phyloP scores from a whole-genome alignment of 64 coral and sea anemone species.

The Stichodactyla helianthus region DNA sequence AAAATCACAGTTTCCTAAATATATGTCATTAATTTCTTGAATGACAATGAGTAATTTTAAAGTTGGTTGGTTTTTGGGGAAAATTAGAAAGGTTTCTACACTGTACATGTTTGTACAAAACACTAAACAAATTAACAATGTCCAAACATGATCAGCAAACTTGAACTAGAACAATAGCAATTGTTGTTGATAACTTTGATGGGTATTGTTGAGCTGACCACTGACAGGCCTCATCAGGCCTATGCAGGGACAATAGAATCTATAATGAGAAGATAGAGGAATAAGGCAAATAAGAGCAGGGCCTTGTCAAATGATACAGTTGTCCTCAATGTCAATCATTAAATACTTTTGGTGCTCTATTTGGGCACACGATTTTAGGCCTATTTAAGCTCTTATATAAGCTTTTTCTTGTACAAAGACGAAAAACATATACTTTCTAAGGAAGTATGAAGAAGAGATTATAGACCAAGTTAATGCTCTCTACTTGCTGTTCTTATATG shows the following conservation, averaged over 20 bases:
- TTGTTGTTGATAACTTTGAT: neutral
- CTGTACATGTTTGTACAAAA: conserved; percentile 1
- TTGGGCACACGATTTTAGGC: neutral
- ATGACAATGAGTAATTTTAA: neutral
- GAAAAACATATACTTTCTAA: neutral
- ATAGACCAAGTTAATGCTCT: neutral
- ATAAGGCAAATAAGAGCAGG: neutral
- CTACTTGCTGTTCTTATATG: neutral
- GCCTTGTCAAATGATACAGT: neutral
- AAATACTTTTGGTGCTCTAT: neutral
- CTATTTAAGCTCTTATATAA: conserved; percentile 1
- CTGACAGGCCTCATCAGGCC: neutral
- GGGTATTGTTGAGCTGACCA: neutral
- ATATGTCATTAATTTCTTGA: neutral
- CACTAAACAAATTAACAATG: neutral
- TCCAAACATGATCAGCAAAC: neutral
- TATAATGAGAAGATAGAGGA: neutral
- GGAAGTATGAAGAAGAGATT: conserved; percentile 9
- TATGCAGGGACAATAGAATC: conserved; percentile 11
- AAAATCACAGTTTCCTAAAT: neutral
- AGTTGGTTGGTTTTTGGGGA: neutral
- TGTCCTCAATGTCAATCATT: neutral
- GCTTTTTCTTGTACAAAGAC: neutral
- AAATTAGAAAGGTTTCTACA: neutral
- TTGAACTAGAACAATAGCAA: neutral